Evolutionary conservation across 2,888 invertebrate species (phyloP).

Genomic region (Lepeophtheirus nordmannii): DNA sequence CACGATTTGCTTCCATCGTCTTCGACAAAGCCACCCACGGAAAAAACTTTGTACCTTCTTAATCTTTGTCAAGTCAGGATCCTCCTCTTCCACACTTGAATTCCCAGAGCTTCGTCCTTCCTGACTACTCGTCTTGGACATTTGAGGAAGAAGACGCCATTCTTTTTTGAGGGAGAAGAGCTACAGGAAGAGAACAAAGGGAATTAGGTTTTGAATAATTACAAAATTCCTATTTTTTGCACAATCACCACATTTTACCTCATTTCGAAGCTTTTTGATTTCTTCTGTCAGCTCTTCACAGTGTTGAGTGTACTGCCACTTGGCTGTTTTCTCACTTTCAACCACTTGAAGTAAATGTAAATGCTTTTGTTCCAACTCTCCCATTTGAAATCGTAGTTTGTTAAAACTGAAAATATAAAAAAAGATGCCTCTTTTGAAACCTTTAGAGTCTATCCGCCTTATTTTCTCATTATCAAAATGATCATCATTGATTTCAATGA

Average conservation of each 20-base stretch:
- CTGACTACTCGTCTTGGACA: constrained; percentile 18
- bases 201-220: background rate
- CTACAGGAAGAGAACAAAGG: constrained; percentile 37
- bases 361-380: constrained; percentile 80
- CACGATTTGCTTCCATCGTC: constrained; percentile 85
- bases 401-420: constrained; percentile 51
- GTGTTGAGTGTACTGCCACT: constrained; percentile 83
- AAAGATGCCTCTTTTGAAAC: background rate
- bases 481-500: too few relatives aligned
- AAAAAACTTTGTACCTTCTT: constrained; percentile 75
- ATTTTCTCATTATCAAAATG: too few relatives aligned
- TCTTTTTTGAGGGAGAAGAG: constrained; percentile 65
- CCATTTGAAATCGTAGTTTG: constrained; percentile 69
- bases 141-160: constrained; percentile 43
- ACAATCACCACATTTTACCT: constrained; percentile 43
- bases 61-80: constrained; percentile 62
- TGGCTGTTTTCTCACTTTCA: constrained; percentile 76
- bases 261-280: constrained; percentile 69
- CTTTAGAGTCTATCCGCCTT: too few relatives aligned
- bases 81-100: constrained; percentile 31
- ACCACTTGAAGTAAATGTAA: constrained; percentile 63
- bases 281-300: constrained; percentile 75
- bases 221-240: background rate
- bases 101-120: constrained; percentile 11
- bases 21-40: constrained; percentile 75